Evolutionary conservation across 2,888 invertebrate genomes (phyloP), one percentile per base, ranked within the genome.

Genomic region (Epinotia nisella): DNA sequence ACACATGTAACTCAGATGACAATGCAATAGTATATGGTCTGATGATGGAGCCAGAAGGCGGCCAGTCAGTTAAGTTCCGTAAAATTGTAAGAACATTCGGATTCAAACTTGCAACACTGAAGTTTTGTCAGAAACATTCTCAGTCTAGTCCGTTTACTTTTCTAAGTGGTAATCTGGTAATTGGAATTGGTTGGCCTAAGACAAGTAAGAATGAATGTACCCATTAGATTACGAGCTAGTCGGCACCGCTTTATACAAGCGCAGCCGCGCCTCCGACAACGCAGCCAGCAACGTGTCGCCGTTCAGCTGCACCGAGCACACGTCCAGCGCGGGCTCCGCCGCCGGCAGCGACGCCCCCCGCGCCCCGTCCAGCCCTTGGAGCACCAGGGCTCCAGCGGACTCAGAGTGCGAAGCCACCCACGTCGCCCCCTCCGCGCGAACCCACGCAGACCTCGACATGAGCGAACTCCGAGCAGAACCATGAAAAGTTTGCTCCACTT

Each of bases 361-460:
- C 83, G 94, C 74, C 85, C 90, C 86, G 87, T 94, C 82, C 86
- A 94, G 19, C 71, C 96, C 96, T 93, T 96, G 96, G 0, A 97
- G 86, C 62, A 94, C 93, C 35, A 97, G 86, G 13, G 94, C 88
- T 4, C 95, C 95, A n/a, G 94, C 95, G 67, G 96, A 95, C 86
- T 97, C 97, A 74, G 97, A 95, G 80, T 97, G 96, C 0, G 96
- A 96, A 0, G 96, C 96, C 0, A 97, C 94, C 82, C 96, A 94
- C 11, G 95, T 94, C 3, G 94, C 90, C 0, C 95, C 94, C 0
- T 95, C 83, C 0, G 94, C 89, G 39, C 95, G 87, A 9, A 96
- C 94, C 83, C 95, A 95, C 0, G 96, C 94, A 0, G 96, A 95
- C 62, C 95, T 91, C 0, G 96, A 95, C 87, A 98, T 94, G 0